These are phyloP conservation scores for Pseudomyrmex pallidus DNA, from an alignment of 1,140 invertebrate species.

Conservation along the genomic window DNA sequence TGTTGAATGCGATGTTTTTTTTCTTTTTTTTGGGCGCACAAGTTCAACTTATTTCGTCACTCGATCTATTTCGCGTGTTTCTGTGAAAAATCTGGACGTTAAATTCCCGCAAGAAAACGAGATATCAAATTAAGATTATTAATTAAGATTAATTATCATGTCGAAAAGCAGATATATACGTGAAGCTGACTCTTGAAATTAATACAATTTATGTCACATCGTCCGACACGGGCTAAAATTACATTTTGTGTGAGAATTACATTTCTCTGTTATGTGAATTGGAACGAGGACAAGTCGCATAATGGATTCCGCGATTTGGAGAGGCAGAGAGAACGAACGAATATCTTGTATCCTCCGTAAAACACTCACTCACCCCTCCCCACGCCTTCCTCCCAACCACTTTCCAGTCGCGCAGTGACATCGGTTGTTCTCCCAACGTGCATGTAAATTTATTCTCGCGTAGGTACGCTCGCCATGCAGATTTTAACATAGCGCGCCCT, in stretches of 20 bases:
- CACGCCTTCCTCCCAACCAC: no score
- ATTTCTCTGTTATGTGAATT: not conserved
- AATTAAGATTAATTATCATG: no score
- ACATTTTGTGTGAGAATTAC: not conserved
- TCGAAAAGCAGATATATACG: no score
- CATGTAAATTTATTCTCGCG: slow-evolving; percentile 42
- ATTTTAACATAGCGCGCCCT: slow-evolving; percentile 51
- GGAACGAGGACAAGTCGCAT: not conserved
- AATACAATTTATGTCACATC: no score
- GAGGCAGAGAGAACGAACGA: not conserved
- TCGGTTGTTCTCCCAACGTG: not conserved
- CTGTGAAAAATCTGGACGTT: no score
- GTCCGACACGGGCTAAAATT: no score
- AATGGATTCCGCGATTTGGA: slow-evolving; percentile 11
- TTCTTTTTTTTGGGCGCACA: no score
- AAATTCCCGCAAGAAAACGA: no score
- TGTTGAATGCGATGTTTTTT: no score
- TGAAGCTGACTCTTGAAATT: not conserved
- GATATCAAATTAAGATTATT: no score
- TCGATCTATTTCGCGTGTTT: no score
- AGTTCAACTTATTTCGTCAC: no score
- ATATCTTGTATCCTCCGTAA: slow-evolving; percentile 12
- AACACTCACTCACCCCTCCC: slow-evolving; percentile 8
- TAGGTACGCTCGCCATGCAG: slow-evolving; percentile 36
- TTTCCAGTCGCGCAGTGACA: slow-evolving; percentile 29